phyloP scores from a whole-genome alignment of 2,888 invertebrate genomes.

The Pilophorus perplexus region DNA sequence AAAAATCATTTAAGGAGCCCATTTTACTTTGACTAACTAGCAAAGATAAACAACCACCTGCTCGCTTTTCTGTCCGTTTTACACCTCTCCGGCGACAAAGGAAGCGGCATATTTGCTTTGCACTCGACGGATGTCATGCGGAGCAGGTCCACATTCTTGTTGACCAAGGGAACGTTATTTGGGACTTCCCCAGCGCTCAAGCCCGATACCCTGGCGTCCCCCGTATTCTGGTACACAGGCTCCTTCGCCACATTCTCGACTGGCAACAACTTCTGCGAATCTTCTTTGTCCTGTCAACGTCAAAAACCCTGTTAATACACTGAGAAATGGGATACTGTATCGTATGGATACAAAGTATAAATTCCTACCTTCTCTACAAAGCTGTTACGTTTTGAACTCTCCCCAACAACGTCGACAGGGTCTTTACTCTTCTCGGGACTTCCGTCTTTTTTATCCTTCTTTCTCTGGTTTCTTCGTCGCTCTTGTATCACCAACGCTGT shows the following conservation, averaged over 20 bases:
- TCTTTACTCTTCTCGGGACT: slow-evolving; percentile 17
- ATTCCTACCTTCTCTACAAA: background rate
- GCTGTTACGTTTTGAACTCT: slow-evolving; percentile 38
- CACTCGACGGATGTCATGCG: slow-evolving; percentile 49
- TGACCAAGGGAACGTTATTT: background rate
- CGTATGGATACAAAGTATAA: background rate
- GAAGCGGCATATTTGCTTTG: slow-evolving; percentile 47
- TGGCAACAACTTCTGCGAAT: slow-evolving; percentile 32
- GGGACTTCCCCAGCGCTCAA: slow-evolving; percentile 14
- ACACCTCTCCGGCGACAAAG: slow-evolving; percentile 47
- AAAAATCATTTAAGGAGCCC: too few species aligned
- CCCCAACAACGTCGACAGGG: slow-evolving; percentile 38
- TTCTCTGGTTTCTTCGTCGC: slow-evolving; percentile 43
- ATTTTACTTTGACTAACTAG: too few species aligned
- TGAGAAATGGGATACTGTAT: too few species aligned
- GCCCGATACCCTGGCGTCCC: slow-evolving; percentile 3
- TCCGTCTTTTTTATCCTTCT: slow-evolving; percentile 43
- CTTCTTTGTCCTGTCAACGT: too few species aligned
- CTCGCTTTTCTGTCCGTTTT: slow-evolving; percentile 40
- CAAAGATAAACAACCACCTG: too few species aligned
- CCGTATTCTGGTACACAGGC: slow-evolving; percentile 46
- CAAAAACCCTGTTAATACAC: too few species aligned
- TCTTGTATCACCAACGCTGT: slow-evolving; percentile 46
- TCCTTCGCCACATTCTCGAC: slow-evolving; percentile 38
- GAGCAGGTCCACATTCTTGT: slow-evolving; percentile 46